Evolutionary conservation across 1,140 invertebrate species (phyloP).

Genomic region (Orius insidiosus): DNA sequence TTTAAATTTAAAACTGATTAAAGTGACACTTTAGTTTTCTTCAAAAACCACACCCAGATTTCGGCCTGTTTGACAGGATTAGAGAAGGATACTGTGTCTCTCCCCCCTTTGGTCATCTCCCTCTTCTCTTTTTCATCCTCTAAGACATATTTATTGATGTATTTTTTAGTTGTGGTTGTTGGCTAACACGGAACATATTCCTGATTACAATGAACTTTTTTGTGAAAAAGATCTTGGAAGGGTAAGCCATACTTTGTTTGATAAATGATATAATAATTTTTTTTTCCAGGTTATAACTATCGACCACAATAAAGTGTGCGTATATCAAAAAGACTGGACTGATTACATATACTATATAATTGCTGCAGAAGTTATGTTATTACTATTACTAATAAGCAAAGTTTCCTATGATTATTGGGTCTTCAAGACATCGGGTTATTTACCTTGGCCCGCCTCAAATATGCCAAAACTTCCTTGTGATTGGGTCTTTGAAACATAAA

Average conservation of each 20-base stretch:
- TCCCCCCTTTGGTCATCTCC: no score
- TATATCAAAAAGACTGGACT: constrained; percentile 60
- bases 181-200: constrained; percentile 43
- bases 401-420: constrained; percentile 74
- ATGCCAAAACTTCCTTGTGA: constrained; percentile 72
- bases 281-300: constrained; percentile 41
- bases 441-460: constrained; percentile 71
- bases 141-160: no score
- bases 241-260: constrained; percentile 13
- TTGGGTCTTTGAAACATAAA: constrained; percentile 44
- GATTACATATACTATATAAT: constrained; percentile 75
- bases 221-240: constrained; percentile 49
- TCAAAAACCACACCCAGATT: no score
- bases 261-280: not conserved
- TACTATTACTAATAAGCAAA: constrained; percentile 51
- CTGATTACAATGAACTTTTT: constrained; percentile 47
- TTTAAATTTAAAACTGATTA: no score
- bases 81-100: no score
- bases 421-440: constrained; percentile 65
- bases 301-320: constrained; percentile 49
- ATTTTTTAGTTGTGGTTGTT: constrained; percentile 46
- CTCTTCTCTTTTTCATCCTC: no score
- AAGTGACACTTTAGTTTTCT: no score
- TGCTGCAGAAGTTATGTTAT: constrained; percentile 44
- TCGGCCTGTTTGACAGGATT: no score